A percentile compares a stretch with the other conserved stretches of the same genome.
Conservation (phyloP, 2,113 vertebrate species). For the Nematolebias whitei region DNA sequence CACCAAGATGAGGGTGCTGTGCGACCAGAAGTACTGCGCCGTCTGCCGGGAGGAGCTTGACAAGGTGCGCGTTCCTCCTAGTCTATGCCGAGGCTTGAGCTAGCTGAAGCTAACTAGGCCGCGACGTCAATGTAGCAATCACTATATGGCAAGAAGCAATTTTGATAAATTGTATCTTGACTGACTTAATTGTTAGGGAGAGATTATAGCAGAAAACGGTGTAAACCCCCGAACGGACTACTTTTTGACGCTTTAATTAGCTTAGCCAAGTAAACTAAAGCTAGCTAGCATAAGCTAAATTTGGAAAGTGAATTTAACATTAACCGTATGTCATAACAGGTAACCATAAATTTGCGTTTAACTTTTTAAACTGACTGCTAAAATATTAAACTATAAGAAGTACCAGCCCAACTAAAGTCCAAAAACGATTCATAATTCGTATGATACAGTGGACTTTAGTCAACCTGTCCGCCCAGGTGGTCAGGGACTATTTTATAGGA, state of each 20-base stretch:
- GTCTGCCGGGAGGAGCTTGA: slow-evolving; percentile 96
- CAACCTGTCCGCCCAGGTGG: slow-evolving; percentile 1
- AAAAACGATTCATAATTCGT: neutral
- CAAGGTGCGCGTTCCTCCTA: slow-evolving; percentile 81
- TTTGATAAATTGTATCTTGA: neutral
- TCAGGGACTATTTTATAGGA: neutral
- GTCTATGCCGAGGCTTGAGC: slow-evolving; percentile 40
- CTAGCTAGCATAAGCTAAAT: neutral
- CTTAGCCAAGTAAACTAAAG: slow-evolving; percentile 1
- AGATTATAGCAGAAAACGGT: neutral
- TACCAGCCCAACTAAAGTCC: too few species aligned
- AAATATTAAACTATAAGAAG: too few species aligned
- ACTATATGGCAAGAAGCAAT: neutral
- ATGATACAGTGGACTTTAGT: slow-evolving; percentile 3
- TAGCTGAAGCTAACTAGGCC: slow-evolving; percentile 54
- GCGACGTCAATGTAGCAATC: neutral
- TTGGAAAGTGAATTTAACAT: neutral
- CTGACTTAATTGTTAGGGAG: neutral
- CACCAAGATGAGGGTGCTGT: slow-evolving; percentile 96
- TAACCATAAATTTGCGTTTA: neutral
- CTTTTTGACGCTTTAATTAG: slow-evolving; percentile 30
- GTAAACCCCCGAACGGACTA: neutral
- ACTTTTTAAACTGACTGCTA: too few species aligned
- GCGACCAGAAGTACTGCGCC: slow-evolving; percentile 96
- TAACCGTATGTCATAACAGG: neutral